A percentile compares a stretch with the other conserved stretches of the same genome.
These are phyloP conservation scores for Yoshiicerus persimilis DNA, from an alignment of 1,140 invertebrate genomes.

Conservation along the genomic window DNA sequence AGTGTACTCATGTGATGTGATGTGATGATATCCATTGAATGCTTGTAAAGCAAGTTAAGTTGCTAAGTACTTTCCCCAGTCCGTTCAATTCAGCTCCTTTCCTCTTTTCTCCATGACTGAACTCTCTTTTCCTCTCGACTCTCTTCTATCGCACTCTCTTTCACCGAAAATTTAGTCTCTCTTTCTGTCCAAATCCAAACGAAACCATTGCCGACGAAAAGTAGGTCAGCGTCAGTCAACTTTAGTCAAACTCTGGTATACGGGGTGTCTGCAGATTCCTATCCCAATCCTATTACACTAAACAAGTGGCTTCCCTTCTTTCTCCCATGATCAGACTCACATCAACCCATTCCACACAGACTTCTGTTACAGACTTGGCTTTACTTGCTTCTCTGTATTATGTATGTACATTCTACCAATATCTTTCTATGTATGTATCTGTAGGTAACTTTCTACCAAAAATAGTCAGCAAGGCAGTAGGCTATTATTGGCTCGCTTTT, in stretches of 20 bases:
- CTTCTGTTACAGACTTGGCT: background rate
- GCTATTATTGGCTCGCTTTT: background rate
- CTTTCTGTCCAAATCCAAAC: background rate
- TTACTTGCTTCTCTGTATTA: no score
- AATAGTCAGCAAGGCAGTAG: background rate
- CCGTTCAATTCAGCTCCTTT: background rate
- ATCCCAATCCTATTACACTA: background rate
- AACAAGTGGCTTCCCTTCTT: background rate
- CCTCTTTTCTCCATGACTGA: slow-evolving; percentile 15
- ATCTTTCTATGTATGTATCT: background rate
- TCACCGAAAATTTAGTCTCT: slow-evolving; percentile 4
- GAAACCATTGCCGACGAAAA: background rate
- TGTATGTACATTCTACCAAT: no score
- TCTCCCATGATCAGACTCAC: background rate
- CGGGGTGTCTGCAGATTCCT: background rate
- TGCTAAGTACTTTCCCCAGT: slow-evolving; percentile 5
- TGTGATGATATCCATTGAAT: slow-evolving; percentile 5
- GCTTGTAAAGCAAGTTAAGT: background rate
- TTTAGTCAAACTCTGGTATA: background rate
- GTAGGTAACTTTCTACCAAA: background rate
- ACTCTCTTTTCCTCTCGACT: background rate
- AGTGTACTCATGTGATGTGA: background rate
- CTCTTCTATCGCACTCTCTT: background rate
- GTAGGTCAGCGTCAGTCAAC: slow-evolving; percentile 17
- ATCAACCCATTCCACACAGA: background rate